phyloP scores from a whole-genome alignment of 2,888 invertebrate genomes.

The Linnaemya vulpina region DNA sequence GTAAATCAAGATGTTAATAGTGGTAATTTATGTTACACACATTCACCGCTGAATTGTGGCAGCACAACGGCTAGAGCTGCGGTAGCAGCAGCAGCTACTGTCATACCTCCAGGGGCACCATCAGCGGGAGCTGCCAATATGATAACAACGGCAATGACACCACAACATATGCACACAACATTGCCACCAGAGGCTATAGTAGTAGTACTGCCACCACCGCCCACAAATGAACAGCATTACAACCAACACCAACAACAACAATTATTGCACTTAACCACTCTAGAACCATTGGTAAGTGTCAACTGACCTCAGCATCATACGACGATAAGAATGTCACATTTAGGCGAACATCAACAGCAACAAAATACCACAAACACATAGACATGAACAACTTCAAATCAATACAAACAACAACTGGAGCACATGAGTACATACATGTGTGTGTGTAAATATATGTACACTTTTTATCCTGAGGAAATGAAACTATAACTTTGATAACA shows the following conservation, averaged over 20 bases:
- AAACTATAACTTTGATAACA: neutral
- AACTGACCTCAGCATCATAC: slow-evolving; percentile 79
- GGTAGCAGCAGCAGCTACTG: slow-evolving; percentile 78
- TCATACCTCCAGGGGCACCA: slow-evolving; percentile 79
- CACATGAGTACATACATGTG: neutral
- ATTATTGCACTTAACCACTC: slow-evolving; percentile 73
- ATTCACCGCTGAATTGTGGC: slow-evolving; percentile 61
- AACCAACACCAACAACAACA: slow-evolving; percentile 74
- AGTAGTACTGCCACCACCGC: slow-evolving; percentile 77
- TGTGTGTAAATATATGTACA: slow-evolving; percentile 21
- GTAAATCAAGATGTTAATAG: slow-evolving; percentile 32
- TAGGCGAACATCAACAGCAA: slow-evolving; percentile 44
- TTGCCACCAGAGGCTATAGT: slow-evolving; percentile 78
- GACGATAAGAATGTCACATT: slow-evolving; percentile 58
- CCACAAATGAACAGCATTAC: slow-evolving; percentile 72
- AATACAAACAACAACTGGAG: neutral
- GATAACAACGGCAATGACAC: slow-evolving; percentile 63
- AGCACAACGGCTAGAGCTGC: slow-evolving; percentile 76
- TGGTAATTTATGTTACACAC: slow-evolving; percentile 52
- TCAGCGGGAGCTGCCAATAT: slow-evolving; percentile 71
- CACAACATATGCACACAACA: slow-evolving; percentile 52
- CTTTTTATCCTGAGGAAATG: neutral
- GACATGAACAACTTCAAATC: slow-evolving; percentile 26
- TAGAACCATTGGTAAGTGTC: slow-evolving; percentile 80
- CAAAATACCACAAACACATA: slow-evolving; percentile 62